These are phyloP conservation scores for Drosophila parvula DNA, from an alignment of 1,140 invertebrate genomes.

Conservation along the genomic window DNA sequence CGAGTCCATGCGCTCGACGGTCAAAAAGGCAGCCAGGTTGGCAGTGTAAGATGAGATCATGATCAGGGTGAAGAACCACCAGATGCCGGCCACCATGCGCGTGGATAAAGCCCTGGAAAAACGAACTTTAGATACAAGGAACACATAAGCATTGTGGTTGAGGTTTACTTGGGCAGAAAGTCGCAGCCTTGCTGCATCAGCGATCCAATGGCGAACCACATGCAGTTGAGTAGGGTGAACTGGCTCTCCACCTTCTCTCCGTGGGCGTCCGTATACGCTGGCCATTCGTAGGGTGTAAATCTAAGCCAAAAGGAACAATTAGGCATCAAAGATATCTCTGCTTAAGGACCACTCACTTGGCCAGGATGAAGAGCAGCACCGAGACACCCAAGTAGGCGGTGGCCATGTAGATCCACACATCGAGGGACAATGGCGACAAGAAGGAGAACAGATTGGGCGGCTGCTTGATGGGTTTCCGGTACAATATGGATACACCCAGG, in stretches of 20 bases:
- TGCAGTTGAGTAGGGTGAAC: conserved; percentile 95
- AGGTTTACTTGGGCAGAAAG: conserved; percentile 93
- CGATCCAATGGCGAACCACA: conserved; percentile 98
- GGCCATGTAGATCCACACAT: conserved; percentile 98
- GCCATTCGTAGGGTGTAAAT: conserved; percentile 97
- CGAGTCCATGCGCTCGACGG: conserved; percentile 97
- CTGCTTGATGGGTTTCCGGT: conserved; percentile 95
- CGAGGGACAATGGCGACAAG: conserved; percentile 95
- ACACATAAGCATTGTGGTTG: background rate
- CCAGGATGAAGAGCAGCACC: conserved; percentile 95
- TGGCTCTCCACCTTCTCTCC: conserved; percentile 93
- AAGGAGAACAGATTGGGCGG: conserved; percentile 97
- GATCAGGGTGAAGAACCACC: conserved; percentile 99
- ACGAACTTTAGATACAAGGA: background rate
- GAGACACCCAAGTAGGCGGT: conserved; percentile 97
- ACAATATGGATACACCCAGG: conserved; percentile 96
- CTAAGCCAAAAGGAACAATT: conserved; percentile 83
- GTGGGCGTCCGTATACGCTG: conserved; percentile 91
- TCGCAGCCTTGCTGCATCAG: conserved; percentile 97
- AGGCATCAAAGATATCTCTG: background rate
- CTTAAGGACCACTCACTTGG: conserved; percentile 88
- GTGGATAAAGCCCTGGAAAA: conserved; percentile 91
- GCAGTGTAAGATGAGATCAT: conserved; percentile 99
- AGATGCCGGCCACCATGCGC: conserved; percentile 95
- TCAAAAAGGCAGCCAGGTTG: conserved; percentile 98